These are phyloP conservation scores for Enhydra lutris DNA, from an alignment of 2,113 vertebrate genomes.

Conservation along the genomic window DNA sequence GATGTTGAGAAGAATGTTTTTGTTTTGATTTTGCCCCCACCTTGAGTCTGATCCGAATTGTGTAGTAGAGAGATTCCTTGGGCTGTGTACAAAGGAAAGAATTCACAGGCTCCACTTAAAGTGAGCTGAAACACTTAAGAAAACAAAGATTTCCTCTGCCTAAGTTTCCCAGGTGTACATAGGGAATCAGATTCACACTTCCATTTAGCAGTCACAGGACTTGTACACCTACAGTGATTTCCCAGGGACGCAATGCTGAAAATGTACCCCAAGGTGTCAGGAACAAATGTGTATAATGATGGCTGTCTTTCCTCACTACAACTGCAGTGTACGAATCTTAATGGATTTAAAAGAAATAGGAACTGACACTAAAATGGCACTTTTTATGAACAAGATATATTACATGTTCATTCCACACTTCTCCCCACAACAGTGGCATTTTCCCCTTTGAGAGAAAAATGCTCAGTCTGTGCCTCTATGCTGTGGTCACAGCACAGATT, in stretches of 20 bases:
- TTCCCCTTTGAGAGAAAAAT: conserved; percentile 17
- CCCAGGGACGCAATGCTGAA: conserved; percentile 51
- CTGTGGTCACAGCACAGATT: background rate
- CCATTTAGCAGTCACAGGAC: conserved; percentile 51
- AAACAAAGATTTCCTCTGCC: conserved; percentile 46
- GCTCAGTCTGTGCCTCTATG: background rate
- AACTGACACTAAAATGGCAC: conserved; percentile 40
- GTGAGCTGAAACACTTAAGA: conserved; percentile 2
- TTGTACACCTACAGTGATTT: conserved; percentile 66
- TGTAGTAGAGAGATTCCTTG: background rate
- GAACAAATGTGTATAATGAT: conserved; percentile 44
- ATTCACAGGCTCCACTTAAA: conserved; percentile 8
- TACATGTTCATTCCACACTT: conserved; percentile 25
- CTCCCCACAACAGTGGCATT: background rate
- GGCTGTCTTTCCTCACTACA: conserved; percentile 55
- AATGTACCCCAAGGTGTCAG: conserved; percentile 67
- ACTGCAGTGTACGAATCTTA: background rate
- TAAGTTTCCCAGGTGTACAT: conserved; percentile 23
- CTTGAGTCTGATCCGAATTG: background rate
- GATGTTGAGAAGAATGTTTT: background rate
- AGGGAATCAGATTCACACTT: conserved; percentile 61
- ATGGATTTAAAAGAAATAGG: conserved; percentile 54
- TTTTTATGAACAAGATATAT: conserved; percentile 52
- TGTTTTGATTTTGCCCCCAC: background rate
- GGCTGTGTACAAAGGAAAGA: conserved; percentile 11